Percentiles rank a stretch among this genome's conserved stretches.
Evolutionary conservation across 2,797 vertebrate genomes (phyloP).

Genomic region (Rhabdomys pumilio): DNA sequence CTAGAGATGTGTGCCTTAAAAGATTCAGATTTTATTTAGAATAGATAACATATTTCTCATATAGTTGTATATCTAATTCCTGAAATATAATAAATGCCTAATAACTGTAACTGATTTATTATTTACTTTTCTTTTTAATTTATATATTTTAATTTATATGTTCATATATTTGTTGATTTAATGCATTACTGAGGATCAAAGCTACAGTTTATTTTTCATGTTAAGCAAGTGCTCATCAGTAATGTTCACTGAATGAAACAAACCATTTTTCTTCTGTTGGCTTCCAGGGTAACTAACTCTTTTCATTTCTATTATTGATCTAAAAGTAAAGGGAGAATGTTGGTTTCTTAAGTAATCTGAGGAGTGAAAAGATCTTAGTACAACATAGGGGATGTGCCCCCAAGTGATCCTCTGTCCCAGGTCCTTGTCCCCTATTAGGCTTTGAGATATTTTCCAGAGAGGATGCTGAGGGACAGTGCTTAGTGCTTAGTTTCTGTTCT

Average conservation of each 20-base stretch:
- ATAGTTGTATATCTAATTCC: not conserved
- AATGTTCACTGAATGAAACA: not conserved
- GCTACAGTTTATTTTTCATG: too few species aligned
- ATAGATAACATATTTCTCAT: not conserved
- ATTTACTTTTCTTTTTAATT: not conserved
- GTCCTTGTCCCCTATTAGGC: not conserved
- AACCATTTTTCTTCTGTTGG: not conserved
- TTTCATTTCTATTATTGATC: conserved; percentile 13
- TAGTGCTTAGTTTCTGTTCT: not conserved
- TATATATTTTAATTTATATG: not conserved
- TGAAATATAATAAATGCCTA: conserved; percentile 11
- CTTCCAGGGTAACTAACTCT: not conserved
- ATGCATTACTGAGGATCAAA: not conserved
- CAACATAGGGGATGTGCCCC: not conserved
- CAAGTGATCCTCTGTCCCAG: not conserved
- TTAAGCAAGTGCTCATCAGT: not conserved
- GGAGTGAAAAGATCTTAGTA: not conserved
- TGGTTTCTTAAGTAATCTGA: not conserved
- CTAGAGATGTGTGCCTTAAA: not conserved
- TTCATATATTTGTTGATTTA: not conserved
- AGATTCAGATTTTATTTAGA: conserved; percentile 9
- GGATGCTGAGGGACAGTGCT: not conserved
- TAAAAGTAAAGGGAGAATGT: not conserved
- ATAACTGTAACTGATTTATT: not conserved
- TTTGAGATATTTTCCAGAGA: not conserved